Conservation (phyloP, 2,797 vertebrate genomes). For the Halcyon chelicuti region DNA sequence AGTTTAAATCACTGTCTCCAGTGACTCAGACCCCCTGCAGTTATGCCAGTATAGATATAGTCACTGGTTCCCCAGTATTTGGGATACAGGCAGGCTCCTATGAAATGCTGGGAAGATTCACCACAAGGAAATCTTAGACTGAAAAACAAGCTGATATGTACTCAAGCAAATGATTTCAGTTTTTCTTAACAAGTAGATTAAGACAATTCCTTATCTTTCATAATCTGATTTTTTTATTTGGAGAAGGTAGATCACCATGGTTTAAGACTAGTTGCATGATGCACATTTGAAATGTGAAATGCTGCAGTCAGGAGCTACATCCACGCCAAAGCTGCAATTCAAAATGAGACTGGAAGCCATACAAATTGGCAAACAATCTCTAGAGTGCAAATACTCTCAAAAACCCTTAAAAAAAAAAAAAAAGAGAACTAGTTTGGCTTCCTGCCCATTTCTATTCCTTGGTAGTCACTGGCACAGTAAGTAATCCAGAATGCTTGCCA, state of each 20-base stretch:
- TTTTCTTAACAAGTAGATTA: not conserved
- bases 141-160: not conserved
- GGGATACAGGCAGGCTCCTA: not conserved
- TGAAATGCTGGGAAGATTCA: not conserved
- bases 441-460: not conserved
- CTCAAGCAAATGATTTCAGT: not conserved
- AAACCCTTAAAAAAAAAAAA: not conserved
- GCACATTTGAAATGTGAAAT: not conserved
- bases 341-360: not conserved
- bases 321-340: not conserved
- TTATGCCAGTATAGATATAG: not conserved
- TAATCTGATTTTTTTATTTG: not conserved
- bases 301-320: not conserved
- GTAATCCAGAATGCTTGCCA: not conserved
- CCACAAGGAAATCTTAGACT: not conserved
- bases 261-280: not conserved
- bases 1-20: conserved; percentile 2
- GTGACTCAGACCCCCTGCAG: conserved; percentile 43
- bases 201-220: not conserved
- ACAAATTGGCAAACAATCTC: not conserved
- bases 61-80: not conserved
- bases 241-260: not conserved
- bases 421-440: not conserved
- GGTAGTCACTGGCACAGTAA: not conserved
- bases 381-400: not conserved